phyloP scores from a whole-genome alignment of 2,888 invertebrate species.

The Drosophila mercatorum region DNA sequence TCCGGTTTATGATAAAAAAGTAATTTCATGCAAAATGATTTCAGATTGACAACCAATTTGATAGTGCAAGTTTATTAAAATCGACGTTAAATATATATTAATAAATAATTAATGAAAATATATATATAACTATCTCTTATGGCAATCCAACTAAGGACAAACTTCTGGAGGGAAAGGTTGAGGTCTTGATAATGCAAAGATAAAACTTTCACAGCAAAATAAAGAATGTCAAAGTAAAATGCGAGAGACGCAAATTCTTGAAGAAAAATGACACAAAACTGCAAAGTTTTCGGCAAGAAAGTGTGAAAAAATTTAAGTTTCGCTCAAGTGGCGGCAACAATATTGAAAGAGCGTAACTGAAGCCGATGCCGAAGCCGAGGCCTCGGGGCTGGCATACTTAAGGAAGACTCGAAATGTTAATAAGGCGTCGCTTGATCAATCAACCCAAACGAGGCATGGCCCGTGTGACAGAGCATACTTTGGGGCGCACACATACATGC shows the following conservation, averaged over 20 bases:
- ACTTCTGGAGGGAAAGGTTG: slow-evolving; percentile 33
- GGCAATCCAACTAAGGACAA: slow-evolving; percentile 3
- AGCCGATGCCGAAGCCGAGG: background rate
- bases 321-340: slow-evolving; percentile 48
- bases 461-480: slow-evolving; percentile 14
- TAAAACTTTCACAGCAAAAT: slow-evolving; percentile 62
- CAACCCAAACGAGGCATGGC: slow-evolving; percentile 12
- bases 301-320: slow-evolving; percentile 75
- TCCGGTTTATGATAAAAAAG: background rate
- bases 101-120: background rate
- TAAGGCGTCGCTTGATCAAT: slow-evolving; percentile 22
- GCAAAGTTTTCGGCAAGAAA: slow-evolving; percentile 68
- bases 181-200: slow-evolving; percentile 48
- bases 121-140: background rate
- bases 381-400: slow-evolving; percentile 41
- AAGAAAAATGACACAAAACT: slow-evolving; percentile 71
- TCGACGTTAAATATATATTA: background rate
- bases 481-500: background rate
- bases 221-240: slow-evolving; percentile 40
- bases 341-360: slow-evolving; percentile 35
- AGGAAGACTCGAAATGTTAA: slow-evolving; percentile 53
- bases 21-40: background rate
- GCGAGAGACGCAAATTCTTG: slow-evolving; percentile 30
- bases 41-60: background rate
- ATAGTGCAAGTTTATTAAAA: background rate